Base-by-base conservation (phyloP, 2,888 invertebrate species). In the Cremastinae sp. region DNA sequence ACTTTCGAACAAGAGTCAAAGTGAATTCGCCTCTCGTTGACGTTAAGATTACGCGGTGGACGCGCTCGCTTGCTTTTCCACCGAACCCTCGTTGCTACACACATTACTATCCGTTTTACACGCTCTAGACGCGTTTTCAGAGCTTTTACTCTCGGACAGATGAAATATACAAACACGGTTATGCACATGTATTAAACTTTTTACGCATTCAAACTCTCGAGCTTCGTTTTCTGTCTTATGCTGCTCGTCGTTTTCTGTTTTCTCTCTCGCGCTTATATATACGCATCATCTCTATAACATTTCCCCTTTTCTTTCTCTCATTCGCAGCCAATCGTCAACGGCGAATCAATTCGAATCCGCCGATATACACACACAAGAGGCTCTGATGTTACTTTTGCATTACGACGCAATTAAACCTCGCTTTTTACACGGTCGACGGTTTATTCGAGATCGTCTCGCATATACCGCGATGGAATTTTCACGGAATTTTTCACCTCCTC, bases 21-120 rank as follows among this genome's bases (percentile, higher is more conserved):
- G 73, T 76, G 73, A 69, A 76, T 76, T 76, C 68, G 66, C 71
- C 71, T 71, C 73, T 69, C 76, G 59, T 69, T 28, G 69, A 76
- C 56, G 73, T 64, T 47, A 76, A 76, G 73, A 76, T 76, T 73
- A 73, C 65, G 64, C 59, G 64, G 69, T 73, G 64, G 69, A 73
- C 59, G 73, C 64, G 41, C 75, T 75, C 68, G 56, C 58, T 69
- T 65, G 54, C 69, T 34, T 73, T 73, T 74, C 38, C 43, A 22
- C 38, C 64, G 20, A 68, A n/a, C 54, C 58, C 62, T 58, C 68
- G 51, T 64, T 14, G 54, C 43, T 58, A 54, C 5, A 61, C 45
- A 59, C 51, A 41, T 10, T 53, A 53, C 65, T 43, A 65, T 45
- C 12, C 64, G n/a, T 51, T 36, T 45, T 45, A 53, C 14, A 47